phyloP scores from a whole-genome alignment of 2,888 invertebrate species.

The Heliconius sara region DNA sequence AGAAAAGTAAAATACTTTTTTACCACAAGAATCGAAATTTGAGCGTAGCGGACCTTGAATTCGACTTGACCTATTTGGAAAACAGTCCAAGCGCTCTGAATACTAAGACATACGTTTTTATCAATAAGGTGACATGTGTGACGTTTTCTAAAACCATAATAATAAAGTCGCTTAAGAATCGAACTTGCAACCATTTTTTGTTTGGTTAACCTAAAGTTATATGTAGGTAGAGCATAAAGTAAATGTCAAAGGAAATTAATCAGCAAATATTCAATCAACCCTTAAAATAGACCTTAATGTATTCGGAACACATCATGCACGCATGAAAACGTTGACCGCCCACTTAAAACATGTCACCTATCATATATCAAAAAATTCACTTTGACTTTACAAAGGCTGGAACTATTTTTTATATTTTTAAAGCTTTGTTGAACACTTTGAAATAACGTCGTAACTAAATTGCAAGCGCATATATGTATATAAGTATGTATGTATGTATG shows the following conservation, averaged over 20 bases:
- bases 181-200: neutral
- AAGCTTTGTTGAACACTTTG: neutral
- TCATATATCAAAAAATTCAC: neutral
- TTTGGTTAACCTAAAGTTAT: neutral
- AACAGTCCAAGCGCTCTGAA: too few species aligned
- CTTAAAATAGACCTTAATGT: constrained; percentile 1
- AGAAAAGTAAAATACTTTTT: too few species aligned
- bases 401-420: neutral
- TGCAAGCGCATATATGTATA: too few species aligned
- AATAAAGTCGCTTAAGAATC: neutral
- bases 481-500: too few species aligned
- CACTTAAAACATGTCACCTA: neutral
- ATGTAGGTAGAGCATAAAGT: neutral
- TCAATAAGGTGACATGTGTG: too few species aligned
- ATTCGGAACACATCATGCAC: neutral
- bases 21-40: too few species aligned
- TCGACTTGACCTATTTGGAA: too few species aligned
- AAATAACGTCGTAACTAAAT: too few species aligned
- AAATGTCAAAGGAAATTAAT: constrained; percentile 9
- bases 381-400: neutral
- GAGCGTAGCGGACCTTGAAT: too few species aligned
- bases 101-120: too few species aligned
- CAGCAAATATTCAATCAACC: neutral
- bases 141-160: too few species aligned
- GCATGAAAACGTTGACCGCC: neutral